Evolutionary conservation across 2,888 invertebrate species (phyloP), one percentile per base, ranked within the genome.

Genomic region (Criorhina ranunculi): DNA sequence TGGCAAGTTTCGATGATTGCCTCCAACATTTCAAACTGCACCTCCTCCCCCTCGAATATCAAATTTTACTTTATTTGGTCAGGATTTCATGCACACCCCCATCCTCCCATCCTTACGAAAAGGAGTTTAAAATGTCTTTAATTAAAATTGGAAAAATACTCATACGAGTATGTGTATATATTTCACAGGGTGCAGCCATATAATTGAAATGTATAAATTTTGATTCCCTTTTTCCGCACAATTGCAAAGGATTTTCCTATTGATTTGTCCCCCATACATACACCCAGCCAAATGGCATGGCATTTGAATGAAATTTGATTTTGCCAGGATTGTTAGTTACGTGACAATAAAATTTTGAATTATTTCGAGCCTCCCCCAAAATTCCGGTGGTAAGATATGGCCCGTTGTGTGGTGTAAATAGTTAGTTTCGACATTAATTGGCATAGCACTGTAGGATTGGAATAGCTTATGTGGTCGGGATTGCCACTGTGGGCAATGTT

Each of bases 141-240:
- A 73, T 73, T 66, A 66, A 66, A 75, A 66, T 66, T 46, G 42
- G 35, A 37, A 49, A 29, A 17, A 59, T n/a, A 9, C 4, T 24
- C 49, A 15, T 29, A 17, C 5, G 29, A 7, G 9, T 17, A 12
- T 17, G 17, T 24, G 24, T 24, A 24, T 8, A 19, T 19, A 8
- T 15, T 29, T 62, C 24, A 24, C 0, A 9, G 64, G 11, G 11
- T 49, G 31, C n/a, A 19, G 19, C 31, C 19, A 42, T 7, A 60
- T 73, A 44, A 73, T 62, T 76, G 49, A 76, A 66, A 49, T 33
- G 29, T 33, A 70, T 60, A 49, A 51, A 67, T 77, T 55, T 77
- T 77, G 67, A 60, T 77, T 51, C 59, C 40, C 42, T 51, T 35
- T 11, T 44, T 35, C 70, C 15, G 31, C 49, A 51, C 37, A 55